phyloP scores from a whole-genome alignment of 2,888 invertebrate genomes.

The Thera obeliscata region DNA sequence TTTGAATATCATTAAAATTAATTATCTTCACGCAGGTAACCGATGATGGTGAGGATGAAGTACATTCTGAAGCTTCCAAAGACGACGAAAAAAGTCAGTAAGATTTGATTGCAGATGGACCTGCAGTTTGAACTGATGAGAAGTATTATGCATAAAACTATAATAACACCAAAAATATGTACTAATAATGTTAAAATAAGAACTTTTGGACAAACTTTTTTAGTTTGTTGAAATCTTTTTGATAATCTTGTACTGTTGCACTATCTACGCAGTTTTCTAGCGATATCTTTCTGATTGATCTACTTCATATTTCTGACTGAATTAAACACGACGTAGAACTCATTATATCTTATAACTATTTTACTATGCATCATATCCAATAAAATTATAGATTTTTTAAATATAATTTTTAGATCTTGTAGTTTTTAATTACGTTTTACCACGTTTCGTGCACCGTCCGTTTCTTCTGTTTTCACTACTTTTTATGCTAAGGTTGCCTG shows the following conservation, averaged over 20 bases:
- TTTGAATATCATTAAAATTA: not conserved
- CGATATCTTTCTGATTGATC: slow-evolving; percentile 28
- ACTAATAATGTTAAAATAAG: slow-evolving; percentile 36
- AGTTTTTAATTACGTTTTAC: no score
- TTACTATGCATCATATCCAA: slow-evolving; percentile 8
- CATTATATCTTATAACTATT: slow-evolving; percentile 21
- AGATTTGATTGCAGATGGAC: slow-evolving; percentile 30
- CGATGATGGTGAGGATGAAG: slow-evolving; percentile 32
- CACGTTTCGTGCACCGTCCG: no score
- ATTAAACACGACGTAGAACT: slow-evolving; percentile 16
- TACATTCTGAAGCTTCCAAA: slow-evolving; percentile 43
- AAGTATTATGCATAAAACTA: slow-evolving; percentile 34
- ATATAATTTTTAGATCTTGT: no score
- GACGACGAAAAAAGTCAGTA: slow-evolving; percentile 41
- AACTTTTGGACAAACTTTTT: slow-evolving; percentile 39
- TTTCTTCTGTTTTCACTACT: no score
- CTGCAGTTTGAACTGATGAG: slow-evolving; percentile 38
- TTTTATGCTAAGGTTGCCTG: no score
- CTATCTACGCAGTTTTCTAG: slow-evolving; percentile 28
- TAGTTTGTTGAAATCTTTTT: slow-evolving; percentile 35
- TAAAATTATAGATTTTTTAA: no score
- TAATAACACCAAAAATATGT: slow-evolving; percentile 45
- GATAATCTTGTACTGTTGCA: slow-evolving; percentile 39
- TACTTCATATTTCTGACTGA: slow-evolving; percentile 27
- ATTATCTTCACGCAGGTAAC: slow-evolving; percentile 32